Base-by-base conservation (phyloP, 1,140 invertebrate genomes). In the Scaptomyza pallida region DNA sequence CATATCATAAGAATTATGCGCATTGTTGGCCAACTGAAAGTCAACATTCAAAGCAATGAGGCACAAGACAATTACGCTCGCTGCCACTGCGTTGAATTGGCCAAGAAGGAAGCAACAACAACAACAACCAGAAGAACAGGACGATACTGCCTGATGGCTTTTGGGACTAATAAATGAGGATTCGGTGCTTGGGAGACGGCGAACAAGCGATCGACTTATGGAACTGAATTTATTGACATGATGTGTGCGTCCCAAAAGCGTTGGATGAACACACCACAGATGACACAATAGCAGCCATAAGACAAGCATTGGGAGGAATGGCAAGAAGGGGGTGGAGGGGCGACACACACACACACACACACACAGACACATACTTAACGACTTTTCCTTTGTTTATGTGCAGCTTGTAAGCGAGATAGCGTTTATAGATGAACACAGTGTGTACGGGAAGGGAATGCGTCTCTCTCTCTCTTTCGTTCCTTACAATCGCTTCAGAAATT, bases 331-430 rank as follows among this genome's bases (percentile, higher is more conserved):
- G 26, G n/a, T n/a, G 2, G 1, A 50, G 12, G n/a, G n/a, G n/a
- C n/a, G n/a, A n/a, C n/a, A n/a, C n/a, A n/a, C n/a, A n/a, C n/a
- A n/a, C n/a, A n/a, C n/a, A n/a, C n/a, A n/a, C n/a, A n/a, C n/a
- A n/a, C n/a, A n/a, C n/a, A 17, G 23, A 16, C 69, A 73, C 54
- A 77, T 65, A 77, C 65, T 75, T 77, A 75, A 77, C 72, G 75
- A 77, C 72, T 77, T 75, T 77, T 60, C 50, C 51, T 61, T 77
- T 74, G 75, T 77, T 77, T 77, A 75, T 77, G 73, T 69, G 73
- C 73, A 71, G 60, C 55, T 63, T 30, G 26, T 54, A 51, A 55
- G 54, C 57, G 52, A 65, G 67, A 77, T 71, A 71, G 40, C 65
- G 51, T 71, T 74, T 65, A 75, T 75, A 72, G 69, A 67, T 63